Base-by-base conservation (phyloP, 2,888 invertebrate species). In the Octodonta nipae region DNA sequence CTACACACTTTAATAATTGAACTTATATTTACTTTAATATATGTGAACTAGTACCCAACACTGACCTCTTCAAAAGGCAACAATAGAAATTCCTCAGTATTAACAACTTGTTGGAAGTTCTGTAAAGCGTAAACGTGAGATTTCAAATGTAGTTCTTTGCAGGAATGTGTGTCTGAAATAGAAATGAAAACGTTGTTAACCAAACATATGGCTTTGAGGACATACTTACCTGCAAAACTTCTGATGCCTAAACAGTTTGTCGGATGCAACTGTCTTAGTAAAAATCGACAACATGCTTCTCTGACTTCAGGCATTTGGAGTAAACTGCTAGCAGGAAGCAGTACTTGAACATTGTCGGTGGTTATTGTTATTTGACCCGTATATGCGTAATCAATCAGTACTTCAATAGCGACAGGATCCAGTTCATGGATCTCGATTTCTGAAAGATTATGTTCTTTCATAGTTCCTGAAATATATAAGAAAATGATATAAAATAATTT, bases 231-330 rank as follows among this genome's bases (percentile, higher is more conserved):
- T 43, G 77, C 76, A 58, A 82, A 82, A 57, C 77, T 78, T 34
- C 79, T 63, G 31, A 82, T 82, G 33, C 82, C 82, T 36, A 82
- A 64, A 50, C 80, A 81, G 56, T 82, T 82, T 26, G 76, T 75
- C 2, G 81, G 78, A 58, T 82, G 79, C 26, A 82, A 63, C 53
- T 82, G 81, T 24, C 75, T 68, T 51, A 81, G 67, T 36, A 83
- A 64, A 59, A 81, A 82, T 50, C 74, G 73, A 56, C 80, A 79
- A 55, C 81, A 83, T 0, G 80, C 80, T 46, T 78, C 77, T 20
- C 75, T 58, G 13, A 78, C 76, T 32, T 72, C 70, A 45, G 69
- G 67, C 55, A 78, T 75, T 60, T 82, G 81, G 40, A 81, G 65
- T 44, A 81, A 65, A 47, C 77, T 76, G 29, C 81, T 80, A 7